Conservation (phyloP, 2,113 vertebrate species). For the Henicopernis longicauda region DNA sequence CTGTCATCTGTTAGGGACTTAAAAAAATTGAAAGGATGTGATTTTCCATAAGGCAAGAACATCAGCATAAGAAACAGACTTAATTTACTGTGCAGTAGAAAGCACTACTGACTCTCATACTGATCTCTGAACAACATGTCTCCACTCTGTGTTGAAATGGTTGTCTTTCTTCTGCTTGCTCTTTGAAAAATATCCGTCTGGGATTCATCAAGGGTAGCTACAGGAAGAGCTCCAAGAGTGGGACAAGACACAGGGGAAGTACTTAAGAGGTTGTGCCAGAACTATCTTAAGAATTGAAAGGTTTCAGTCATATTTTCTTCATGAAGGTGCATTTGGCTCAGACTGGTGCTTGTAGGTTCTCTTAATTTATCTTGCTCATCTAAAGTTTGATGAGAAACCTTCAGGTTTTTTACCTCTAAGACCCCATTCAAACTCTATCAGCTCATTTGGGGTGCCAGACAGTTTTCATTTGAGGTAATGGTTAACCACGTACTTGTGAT, state of each 20-base stretch:
- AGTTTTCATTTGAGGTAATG: neutral
- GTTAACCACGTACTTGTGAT: slow-evolving; percentile 38
- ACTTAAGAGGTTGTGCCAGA: neutral
- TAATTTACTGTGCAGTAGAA: slow-evolving; percentile 25
- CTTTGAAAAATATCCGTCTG: neutral
- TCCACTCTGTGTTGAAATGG: neutral
- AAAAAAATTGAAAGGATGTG: neutral
- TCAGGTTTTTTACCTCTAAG: neutral
- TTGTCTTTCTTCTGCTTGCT: neutral
- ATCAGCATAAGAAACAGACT: slow-evolving; percentile 19
- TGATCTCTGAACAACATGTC: neutral
- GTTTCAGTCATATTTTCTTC: slow-evolving; percentile 4
- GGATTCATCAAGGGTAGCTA: neutral
- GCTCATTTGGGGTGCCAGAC: neutral
- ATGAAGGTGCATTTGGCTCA: neutral
- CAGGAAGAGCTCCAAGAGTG: neutral
- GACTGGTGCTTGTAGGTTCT: neutral
- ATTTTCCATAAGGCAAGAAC: slow-evolving; percentile 42
- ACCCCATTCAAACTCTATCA: neutral
- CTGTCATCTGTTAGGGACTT: slow-evolving; percentile 36
- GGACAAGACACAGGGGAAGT: neutral
- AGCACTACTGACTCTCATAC: neutral
- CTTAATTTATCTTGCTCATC: neutral
- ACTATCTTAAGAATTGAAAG: neutral
- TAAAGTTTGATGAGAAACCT: neutral